phyloP scores from a whole-genome alignment of 2,113 vertebrate genomes.

The Gymnocephalus cernua region DNA sequence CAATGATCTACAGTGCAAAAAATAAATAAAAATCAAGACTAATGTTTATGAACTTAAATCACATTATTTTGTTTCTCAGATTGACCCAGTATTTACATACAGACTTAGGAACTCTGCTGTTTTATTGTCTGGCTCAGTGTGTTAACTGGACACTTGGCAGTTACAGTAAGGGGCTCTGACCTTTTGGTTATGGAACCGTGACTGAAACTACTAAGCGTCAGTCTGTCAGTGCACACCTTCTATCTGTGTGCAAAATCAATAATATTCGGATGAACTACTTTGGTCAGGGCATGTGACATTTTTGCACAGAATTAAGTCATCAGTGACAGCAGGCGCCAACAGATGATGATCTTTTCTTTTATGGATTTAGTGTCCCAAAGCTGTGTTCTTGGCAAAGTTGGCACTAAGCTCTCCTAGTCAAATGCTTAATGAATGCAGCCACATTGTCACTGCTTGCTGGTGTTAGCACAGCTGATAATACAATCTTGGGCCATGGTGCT shows the following conservation, averaged over 20 bases:
- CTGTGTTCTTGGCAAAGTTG: conserved; percentile 40
- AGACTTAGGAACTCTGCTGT: conserved; percentile 42
- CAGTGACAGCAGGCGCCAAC: conserved; percentile 12
- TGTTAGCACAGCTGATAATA: conserved; percentile 79
- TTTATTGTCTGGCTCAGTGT: conserved; percentile 3
- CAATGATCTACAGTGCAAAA: not conserved
- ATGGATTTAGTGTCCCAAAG: conserved; percentile 9
- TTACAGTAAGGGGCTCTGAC: not conserved
- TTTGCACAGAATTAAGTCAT: conserved; percentile 15
- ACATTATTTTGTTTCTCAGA: not conserved
- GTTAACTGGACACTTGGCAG: conserved; percentile 12
- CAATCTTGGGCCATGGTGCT: conserved; percentile 56
- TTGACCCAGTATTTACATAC: conserved; percentile 19
- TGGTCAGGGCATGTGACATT: not conserved
- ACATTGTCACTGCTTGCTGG: conserved; percentile 53
- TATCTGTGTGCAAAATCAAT: conserved; percentile 16
- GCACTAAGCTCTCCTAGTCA: conserved; percentile 16
- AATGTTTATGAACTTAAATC: conserved; percentile 9
- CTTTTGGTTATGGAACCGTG: conserved; percentile 7
- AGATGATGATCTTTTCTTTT: conserved; percentile 25
- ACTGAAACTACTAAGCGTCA: not conserved
- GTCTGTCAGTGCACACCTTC: not conserved
- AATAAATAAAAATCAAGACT: not conserved
- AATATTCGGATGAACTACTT: not conserved
- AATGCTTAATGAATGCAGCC: conserved; percentile 49